Evolutionary conservation across 2,888 invertebrate genomes (phyloP), one percentile per base, ranked within the genome.

Genomic region (Labia minor): DNA sequence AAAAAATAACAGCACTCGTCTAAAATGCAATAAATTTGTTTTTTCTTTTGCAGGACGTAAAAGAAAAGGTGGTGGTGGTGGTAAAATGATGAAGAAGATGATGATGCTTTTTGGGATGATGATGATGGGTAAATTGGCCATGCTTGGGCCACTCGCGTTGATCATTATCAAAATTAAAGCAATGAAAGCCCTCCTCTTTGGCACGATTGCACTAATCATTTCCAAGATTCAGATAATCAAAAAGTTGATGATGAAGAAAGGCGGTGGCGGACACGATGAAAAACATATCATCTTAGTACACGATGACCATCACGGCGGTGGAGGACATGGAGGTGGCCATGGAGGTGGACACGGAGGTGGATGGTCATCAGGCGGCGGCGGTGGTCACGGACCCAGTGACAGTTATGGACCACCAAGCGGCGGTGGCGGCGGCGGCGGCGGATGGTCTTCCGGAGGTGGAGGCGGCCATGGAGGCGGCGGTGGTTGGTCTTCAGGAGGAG

Each of bases 61-160:
- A 0, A 77, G 78, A 1, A 78, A 77, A 0, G 76, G 75, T 1
- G 74, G 75, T 1, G 75, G 76, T 1, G 76, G 75, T 1, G 78
- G 77, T 74, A 83, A 82, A 69, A 83, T 83, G 78, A 84, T 83
- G 81, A 80, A 83, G 72, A 84, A 84, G 79, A 81, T 81, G 79
- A 79, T 80, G 81, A 82, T 82, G 0, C 80, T 83, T 81, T 81
- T 82, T 79, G 83, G 83, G 16, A 80, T 85, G 78, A 82, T 84
- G 82, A 80, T 85, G 78, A 81, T 85, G 74, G 82, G 83, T 62
- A 70, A 70, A 20, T 80, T 85, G 78, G 82, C 84, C 81, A 80
- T 85, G 77, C 81, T 85, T 74, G 81, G 83, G 62, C 83, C 83
- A 75, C 81, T 84, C 79, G 82, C 84, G 0, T 78, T 85, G 70